Conservation (phyloP, 2,888 invertebrate species). For the Itoplectis maculator region DNA sequence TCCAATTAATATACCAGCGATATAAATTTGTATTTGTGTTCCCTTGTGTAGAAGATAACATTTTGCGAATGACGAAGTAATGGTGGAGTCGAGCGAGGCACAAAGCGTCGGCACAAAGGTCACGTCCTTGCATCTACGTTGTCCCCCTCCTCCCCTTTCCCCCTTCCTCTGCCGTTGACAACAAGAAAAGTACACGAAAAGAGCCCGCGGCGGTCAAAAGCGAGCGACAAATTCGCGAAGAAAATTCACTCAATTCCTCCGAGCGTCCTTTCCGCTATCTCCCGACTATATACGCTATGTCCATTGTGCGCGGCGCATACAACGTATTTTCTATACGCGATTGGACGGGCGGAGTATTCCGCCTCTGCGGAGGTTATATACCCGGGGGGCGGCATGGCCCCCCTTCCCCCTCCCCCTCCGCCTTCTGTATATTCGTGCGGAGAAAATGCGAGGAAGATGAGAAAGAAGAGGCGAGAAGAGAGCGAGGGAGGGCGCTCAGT, state of each 20-base stretch:
- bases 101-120: background rate
- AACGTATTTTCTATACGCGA: slow-evolving; percentile 9
- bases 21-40: too few relatives aligned
- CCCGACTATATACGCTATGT: background rate
- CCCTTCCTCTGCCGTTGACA: too few relatives aligned
- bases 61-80: background rate
- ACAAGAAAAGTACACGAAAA: background rate
- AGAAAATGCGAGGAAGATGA: slow-evolving; percentile 23
- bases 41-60: too few relatives aligned
- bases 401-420: too few relatives aligned
- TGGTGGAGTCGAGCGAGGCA: too few relatives aligned
- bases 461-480: slow-evolving; percentile 25
- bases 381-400: background rate
- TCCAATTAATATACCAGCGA: too few relatives aligned
- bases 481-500: slow-evolving; percentile 16
- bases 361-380: background rate
- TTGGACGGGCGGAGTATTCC: slow-evolving; percentile 14
- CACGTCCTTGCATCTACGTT: background rate
- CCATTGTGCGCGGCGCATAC: too few relatives aligned
- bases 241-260: slow-evolving; percentile 45
- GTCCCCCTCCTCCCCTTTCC: too few relatives aligned
- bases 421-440: background rate
- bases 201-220: background rate
- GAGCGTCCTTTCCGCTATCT: slow-evolving; percentile 41
- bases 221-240: slow-evolving; percentile 26